These are phyloP conservation scores for Anoplophora glabripennis DNA, from an alignment of 1,140 invertebrate species.

Conservation along the genomic window DNA sequence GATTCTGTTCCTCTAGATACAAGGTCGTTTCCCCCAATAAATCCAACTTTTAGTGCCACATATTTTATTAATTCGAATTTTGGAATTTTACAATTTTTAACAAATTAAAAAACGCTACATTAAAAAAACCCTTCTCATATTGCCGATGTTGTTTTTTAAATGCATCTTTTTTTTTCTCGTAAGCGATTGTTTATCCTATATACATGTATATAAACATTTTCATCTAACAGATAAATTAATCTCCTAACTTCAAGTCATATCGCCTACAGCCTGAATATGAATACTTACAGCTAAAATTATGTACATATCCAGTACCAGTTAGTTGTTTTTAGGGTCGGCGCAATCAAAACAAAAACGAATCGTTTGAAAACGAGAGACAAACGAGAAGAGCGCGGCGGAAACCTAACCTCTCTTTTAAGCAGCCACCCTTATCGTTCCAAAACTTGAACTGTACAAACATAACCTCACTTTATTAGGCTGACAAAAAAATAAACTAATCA, in stretches of 20 bases:
- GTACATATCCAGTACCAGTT: background rate
- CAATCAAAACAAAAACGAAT: background rate
- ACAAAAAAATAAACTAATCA: no score
- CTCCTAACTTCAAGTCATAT: background rate
- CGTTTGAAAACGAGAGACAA: background rate
- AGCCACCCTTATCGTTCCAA: no score
- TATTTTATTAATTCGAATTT: slow-evolving; percentile 15
- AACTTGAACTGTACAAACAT: no score
- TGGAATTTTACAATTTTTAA: slow-evolving; percentile 13
- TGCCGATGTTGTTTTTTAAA: background rate
- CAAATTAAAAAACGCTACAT: slow-evolving; percentile 11
- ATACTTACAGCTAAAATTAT: background rate
- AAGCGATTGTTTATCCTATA: slow-evolving; percentile 8
- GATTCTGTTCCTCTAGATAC: background rate
- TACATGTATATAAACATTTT: slow-evolving; percentile 16
- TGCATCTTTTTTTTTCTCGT: background rate
- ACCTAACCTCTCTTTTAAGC: background rate
- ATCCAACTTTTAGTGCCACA: slow-evolving; percentile 8
- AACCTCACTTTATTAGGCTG: no score
- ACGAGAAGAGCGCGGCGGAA: background rate
- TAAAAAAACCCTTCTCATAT: slow-evolving; percentile 5
- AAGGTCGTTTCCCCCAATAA: background rate
- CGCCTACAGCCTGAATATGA: slow-evolving; percentile 3
- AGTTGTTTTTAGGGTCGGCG: background rate
- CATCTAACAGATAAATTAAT: slow-evolving; percentile 8